These are phyloP conservation scores for Anneissia japonica DNA, from an alignment of 35 echinoderm and acorn worm species.

Conservation along the genomic window DNA sequence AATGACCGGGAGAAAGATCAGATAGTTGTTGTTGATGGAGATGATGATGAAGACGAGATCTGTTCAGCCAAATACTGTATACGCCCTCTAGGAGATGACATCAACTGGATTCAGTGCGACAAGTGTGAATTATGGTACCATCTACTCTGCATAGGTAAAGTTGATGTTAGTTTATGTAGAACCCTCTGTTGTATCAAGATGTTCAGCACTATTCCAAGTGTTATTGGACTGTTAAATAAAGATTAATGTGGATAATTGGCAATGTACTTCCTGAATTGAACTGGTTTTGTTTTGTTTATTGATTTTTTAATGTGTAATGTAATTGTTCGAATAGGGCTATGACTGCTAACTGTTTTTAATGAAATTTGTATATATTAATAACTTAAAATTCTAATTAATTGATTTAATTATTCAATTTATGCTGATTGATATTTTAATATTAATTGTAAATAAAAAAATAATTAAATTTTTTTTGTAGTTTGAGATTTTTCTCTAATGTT, in stretches of 20 bases:
- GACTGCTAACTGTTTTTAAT: background rate
- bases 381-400: too few relatives aligned
- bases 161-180: too few relatives aligned
- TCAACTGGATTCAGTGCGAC: conserved; percentile 99
- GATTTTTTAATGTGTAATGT: too few relatives aligned
- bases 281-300: background rate
- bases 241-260: background rate
- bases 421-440: background rate
- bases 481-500: too few relatives aligned
- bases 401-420: too few relatives aligned
- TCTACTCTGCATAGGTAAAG: conserved; percentile 94
- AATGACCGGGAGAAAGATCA: conserved; percentile 38
- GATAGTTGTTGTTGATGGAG: conserved; percentile 76
- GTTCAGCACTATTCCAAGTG: background rate
- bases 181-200: too few relatives aligned
- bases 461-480: too few relatives aligned
- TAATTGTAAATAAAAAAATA: background rate
- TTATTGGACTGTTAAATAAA: background rate
- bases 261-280: background rate
- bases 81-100: conserved; percentile 91
- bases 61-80: conserved; percentile 94
- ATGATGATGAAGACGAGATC: conserved; percentile 89
- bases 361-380: too few relatives aligned
- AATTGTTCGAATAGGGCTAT: background rate
- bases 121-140: conserved; percentile 95